A percentile compares a stretch with the other conserved stretches of the same genome.
These are phyloP conservation scores for Micropoecilia bifurca DNA, from an alignment of 2,797 vertebrate genomes.

Conservation along the genomic window DNA sequence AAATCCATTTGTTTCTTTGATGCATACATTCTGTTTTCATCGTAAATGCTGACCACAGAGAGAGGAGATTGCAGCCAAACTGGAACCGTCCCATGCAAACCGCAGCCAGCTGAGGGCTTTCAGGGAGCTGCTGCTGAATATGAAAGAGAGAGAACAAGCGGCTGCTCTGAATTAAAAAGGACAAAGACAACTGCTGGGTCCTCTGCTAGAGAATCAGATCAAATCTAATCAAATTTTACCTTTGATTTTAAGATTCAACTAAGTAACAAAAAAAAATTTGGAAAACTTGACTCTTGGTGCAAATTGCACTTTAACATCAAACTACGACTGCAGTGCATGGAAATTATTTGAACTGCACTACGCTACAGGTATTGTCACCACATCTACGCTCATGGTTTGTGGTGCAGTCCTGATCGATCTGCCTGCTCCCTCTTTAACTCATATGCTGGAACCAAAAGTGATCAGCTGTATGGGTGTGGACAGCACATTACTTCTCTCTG, in stretches of 20 bases:
- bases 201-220: neutral
- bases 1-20: conserved; percentile 71
- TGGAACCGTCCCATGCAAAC: conserved; percentile 66
- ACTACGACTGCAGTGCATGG: neutral
- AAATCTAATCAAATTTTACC: neutral
- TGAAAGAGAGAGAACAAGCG: conserved; percentile 28
- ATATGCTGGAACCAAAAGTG: neutral
- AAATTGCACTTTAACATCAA: neutral
- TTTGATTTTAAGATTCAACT: neutral
- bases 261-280: neutral
- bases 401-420: neutral
- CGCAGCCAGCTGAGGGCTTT: conserved; percentile 53
- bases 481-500: neutral
- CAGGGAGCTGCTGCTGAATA: conserved; percentile 48
- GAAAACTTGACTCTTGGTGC: neutral
- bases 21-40: conserved; percentile 59
- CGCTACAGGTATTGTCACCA: neutral
- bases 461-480: neutral
- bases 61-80: conserved; percentile 66
- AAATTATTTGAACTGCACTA: neutral
- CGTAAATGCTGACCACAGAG: conserved; percentile 72
- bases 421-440: neutral
- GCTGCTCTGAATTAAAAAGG: conserved; percentile 37
- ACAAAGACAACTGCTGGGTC: conserved; percentile 31
- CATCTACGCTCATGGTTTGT: neutral